Evolutionary conservation across 2,797 vertebrate species (phyloP).

Genomic region (Liasis olivaceus): DNA sequence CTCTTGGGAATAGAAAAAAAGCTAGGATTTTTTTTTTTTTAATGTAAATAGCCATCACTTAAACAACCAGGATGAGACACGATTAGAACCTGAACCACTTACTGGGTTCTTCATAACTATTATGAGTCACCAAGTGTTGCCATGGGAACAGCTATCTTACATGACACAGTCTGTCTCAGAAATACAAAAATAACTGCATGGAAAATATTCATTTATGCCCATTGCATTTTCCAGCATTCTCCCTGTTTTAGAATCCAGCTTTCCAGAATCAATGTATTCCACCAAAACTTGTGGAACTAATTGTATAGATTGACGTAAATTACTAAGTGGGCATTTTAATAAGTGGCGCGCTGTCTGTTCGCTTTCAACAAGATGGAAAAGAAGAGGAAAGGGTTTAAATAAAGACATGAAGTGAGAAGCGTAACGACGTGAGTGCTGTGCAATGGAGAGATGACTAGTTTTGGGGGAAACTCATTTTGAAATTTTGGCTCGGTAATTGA

Average conservation of each 20-base stretch:
- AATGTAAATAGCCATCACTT: not conserved
- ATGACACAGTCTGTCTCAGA: conserved; percentile 34
- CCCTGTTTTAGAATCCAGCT: conserved; percentile 36
- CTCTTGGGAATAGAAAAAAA: not conserved
- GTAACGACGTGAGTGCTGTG: not conserved
- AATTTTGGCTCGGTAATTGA: not conserved
- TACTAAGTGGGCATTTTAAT: not conserved
- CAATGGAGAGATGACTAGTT: not conserved
- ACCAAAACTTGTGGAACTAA: not conserved
- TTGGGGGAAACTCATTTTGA: not conserved
- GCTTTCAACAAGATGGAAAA: not conserved
- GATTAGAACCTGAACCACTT: conserved; percentile 15
- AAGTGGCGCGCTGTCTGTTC: not conserved
- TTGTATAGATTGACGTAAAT: not conserved
- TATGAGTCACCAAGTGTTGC: conserved; percentile 49
- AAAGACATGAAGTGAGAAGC: not conserved
- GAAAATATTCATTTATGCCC: conserved; percentile 36
- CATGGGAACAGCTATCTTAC: conserved; percentile 52
- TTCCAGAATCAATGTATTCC: not conserved
- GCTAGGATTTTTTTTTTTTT: not conserved
- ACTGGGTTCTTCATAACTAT: conserved; percentile 48
- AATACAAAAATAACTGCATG: conserved; percentile 36
- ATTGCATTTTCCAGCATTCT: conserved; percentile 3
- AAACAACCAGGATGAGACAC: conserved; percentile 26
- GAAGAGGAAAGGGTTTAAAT: not conserved